Percentiles rank a stretch among this genome's conserved stretches.
phyloP scores from a whole-genome alignment of 35 echinoderm and acorn worm genomes.

The Holothuria glaberrima region DNA sequence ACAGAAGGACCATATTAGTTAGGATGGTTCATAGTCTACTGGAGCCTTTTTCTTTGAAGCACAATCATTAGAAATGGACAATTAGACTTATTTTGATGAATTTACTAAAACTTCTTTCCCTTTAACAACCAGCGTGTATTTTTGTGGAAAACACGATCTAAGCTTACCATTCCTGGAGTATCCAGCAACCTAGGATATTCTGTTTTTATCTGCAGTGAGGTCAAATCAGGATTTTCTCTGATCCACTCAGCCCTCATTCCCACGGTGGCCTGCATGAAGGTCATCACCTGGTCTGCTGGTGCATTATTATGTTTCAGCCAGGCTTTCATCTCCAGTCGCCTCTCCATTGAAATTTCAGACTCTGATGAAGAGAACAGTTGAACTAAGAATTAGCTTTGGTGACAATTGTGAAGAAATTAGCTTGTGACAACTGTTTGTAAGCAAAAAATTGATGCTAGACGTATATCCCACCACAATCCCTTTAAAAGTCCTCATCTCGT shows the following conservation, averaged over 20 bases:
- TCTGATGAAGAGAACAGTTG: conserved; percentile 9
- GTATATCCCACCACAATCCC: not conserved
- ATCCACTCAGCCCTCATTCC: conserved; percentile 2
- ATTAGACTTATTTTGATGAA: too few species aligned
- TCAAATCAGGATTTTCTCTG: not conserved
- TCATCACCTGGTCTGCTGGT: not conserved
- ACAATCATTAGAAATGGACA: too few species aligned
- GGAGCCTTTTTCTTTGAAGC: too few species aligned
- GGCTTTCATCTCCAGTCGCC: conserved; percentile 6
- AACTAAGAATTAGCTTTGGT: conserved; percentile 1
- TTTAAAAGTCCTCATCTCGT: not conserved
- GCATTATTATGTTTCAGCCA: conserved; percentile 8
- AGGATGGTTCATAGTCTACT: too few species aligned
- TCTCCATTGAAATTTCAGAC: conserved; percentile 15
- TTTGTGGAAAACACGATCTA: not conserved
- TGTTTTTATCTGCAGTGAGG: not conserved
- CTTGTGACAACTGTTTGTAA: not conserved
- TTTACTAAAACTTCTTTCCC: too few species aligned
- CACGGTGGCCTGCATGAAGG: not conserved
- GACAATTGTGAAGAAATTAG: not conserved
- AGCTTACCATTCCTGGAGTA: conserved; percentile 11
- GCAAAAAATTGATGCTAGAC: not conserved
- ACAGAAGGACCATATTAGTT: too few species aligned
- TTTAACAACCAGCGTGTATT: too few species aligned
- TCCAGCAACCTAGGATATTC: not conserved